These are phyloP conservation scores for Parnassius glacialis DNA, from an alignment of 2,888 invertebrate genomes.

Conservation along the genomic window DNA sequence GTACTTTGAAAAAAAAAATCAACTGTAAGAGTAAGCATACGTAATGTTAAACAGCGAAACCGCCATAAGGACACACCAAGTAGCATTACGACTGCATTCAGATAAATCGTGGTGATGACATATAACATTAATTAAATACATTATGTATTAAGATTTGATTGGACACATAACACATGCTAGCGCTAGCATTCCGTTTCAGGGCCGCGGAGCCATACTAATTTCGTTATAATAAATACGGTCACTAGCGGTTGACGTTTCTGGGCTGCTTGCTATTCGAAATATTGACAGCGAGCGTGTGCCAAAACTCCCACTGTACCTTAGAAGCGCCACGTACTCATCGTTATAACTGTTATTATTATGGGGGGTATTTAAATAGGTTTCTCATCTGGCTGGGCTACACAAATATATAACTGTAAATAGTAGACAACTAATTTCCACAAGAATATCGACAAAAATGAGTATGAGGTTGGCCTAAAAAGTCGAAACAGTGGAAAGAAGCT, in stretches of 20 bases:
- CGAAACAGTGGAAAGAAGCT: slow-evolving; percentile 17
- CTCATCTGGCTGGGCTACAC: too few species aligned
- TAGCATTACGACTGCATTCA: background rate
- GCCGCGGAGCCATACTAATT: slow-evolving; percentile 63
- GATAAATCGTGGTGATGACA: slow-evolving; percentile 9
- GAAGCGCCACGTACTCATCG: slow-evolving; percentile 4
- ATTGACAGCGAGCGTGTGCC: slow-evolving; percentile 68
- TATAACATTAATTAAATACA: slow-evolving; percentile 20
- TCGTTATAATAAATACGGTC: slow-evolving; percentile 68
- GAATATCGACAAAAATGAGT: slow-evolving; percentile 14
- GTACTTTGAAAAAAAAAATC: too few species aligned
- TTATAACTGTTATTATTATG: background rate
- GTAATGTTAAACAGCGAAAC: background rate
- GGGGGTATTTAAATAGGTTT: too few species aligned
- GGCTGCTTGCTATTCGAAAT: slow-evolving; percentile 72
- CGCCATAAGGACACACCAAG: background rate
- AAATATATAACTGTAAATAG: too few species aligned
- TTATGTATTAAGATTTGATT: slow-evolving; percentile 23
- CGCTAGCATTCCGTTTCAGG: slow-evolving; percentile 47
- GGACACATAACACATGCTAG: slow-evolving; percentile 20
- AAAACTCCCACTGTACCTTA: slow-evolving; percentile 46
- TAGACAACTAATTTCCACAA: too few species aligned
- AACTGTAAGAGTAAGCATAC: too few species aligned
- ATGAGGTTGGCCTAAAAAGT: slow-evolving; percentile 21
- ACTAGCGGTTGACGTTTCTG: slow-evolving; percentile 69